Conservation (phyloP, 2,797 vertebrate species). For the Dendrocincla fuliginosa region DNA sequence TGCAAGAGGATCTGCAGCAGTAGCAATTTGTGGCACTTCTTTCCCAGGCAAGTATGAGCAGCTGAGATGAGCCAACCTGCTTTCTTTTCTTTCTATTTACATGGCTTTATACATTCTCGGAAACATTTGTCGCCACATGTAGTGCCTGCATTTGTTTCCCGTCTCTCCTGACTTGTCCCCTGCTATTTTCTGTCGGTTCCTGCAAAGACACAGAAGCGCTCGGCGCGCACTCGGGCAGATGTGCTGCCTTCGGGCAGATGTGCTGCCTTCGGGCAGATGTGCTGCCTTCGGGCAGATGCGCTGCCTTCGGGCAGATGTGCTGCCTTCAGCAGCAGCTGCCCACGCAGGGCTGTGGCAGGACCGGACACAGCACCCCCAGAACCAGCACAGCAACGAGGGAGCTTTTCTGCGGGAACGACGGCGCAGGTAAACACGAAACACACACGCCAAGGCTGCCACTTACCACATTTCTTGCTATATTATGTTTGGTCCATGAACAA, state of each 20-base stretch:
- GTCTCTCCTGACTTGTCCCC: background rate
- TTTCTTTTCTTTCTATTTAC: constrained; percentile 8
- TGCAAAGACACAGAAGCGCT: background rate
- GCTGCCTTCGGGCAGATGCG: background rate
- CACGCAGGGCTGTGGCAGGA: background rate
- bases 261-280: background rate
- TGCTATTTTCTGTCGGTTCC: background rate
- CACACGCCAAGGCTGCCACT: background rate
- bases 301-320: background rate
- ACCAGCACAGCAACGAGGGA: background rate
- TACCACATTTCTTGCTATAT: background rate
- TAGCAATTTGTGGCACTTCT: background rate
- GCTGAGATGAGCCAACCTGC: background rate
- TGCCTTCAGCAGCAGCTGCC: too few species aligned
- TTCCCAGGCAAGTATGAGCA: background rate
- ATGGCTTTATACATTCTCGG: background rate
- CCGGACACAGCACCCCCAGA: background rate
- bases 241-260: background rate
- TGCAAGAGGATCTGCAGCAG: background rate
- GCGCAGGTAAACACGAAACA: background rate
- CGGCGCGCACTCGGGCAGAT: background rate
- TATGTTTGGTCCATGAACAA: background rate
- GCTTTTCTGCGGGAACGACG: background rate
- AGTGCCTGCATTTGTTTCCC: background rate
- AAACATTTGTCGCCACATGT: background rate